Conservation (phyloP, 2,888 invertebrate genomes). For the Chirona hameri region DNA sequence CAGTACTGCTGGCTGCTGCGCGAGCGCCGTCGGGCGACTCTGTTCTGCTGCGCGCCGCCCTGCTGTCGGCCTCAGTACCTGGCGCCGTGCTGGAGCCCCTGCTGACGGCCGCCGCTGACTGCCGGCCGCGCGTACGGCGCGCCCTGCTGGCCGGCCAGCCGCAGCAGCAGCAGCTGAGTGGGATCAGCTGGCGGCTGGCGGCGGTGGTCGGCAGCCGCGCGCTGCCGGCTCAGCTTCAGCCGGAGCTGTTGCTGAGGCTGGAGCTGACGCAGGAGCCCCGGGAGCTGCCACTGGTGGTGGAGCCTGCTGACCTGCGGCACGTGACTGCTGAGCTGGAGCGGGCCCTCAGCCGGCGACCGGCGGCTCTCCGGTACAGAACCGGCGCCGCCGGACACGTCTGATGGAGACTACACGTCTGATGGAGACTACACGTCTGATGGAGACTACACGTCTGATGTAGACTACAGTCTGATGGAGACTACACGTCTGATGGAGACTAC, state of each 20-base stretch:
- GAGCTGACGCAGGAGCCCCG: background rate
- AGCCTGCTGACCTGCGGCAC: background rate
- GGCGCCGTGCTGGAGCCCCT: background rate
- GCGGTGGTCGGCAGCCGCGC: background rate
- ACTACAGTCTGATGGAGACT: no score
- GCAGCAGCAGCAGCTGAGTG: background rate
- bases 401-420: no score
- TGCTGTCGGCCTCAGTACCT: background rate
- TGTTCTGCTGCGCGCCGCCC: background rate
- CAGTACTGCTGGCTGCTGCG: background rate
- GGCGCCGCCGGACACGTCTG: no score
- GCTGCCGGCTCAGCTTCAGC: background rate
- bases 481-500: no score
- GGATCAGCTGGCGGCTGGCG: conserved; percentile 2
- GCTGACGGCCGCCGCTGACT: background rate
- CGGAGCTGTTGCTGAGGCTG: conserved; percentile 13
- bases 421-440: no score
- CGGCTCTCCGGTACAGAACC: background rate
- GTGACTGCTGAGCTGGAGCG: background rate
- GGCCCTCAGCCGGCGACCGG: background rate
- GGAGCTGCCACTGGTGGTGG: background rate
- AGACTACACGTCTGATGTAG: no score
- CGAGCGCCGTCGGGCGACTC: background rate
- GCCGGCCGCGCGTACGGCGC: background rate
- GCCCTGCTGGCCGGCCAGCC: background rate